Conservation (phyloP, 2,113 vertebrate species). For the Manacus vitellinus region DNA sequence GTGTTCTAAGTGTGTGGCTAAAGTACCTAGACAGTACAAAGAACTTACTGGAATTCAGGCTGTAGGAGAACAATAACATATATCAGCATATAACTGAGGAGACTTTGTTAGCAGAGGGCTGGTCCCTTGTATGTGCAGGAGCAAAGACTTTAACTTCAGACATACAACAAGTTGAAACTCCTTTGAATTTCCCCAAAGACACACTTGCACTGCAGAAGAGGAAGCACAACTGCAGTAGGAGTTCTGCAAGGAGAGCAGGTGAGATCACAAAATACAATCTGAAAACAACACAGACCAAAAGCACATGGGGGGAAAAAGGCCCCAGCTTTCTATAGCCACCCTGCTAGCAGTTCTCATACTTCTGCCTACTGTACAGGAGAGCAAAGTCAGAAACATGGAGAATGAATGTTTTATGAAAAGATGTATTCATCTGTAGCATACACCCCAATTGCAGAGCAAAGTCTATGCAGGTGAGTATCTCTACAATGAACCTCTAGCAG, state of each 20-base stretch:
- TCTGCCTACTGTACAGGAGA: not conserved
- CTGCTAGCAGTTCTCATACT: not conserved
- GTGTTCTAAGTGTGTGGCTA: not conserved
- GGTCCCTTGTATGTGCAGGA: not conserved
- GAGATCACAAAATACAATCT: not conserved
- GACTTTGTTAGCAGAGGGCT: not conserved
- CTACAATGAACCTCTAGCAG: not conserved
- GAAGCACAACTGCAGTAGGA: not conserved
- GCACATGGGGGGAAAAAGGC: fast-evolving
- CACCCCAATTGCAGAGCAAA: not conserved
- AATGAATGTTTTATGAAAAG: not conserved
- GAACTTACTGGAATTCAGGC: not conserved
- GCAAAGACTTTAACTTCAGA: not conserved
- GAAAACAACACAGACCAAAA: not conserved
- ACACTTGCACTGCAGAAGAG: not conserved
- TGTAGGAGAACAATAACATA: not conserved
- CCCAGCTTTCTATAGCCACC: not conserved
- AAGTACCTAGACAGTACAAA: not conserved
- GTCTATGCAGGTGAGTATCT: not conserved
- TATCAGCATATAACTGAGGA: not conserved
- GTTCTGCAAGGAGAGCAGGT: not conserved
- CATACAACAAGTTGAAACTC: not conserved
- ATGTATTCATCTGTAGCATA: not conserved
- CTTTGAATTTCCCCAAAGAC: not conserved
- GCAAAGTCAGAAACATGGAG: not conserved